Evolutionary conservation across 2,888 invertebrate genomes (phyloP).

Genomic region (Ophraella communa): DNA sequence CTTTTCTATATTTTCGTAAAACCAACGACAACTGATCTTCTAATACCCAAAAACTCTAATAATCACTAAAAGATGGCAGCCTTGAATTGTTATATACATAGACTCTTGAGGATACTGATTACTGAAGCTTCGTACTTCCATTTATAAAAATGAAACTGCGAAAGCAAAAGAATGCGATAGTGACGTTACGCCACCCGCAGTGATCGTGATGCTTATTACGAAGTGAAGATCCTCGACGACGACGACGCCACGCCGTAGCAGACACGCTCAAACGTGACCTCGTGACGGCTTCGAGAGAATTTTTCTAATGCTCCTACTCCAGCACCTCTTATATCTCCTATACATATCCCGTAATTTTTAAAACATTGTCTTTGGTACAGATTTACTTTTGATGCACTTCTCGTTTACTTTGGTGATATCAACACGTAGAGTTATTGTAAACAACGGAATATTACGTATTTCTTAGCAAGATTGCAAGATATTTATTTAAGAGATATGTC

Average conservation of each 20-base stretch:
- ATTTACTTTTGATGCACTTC: not conserved
- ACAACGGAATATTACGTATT: not conserved
- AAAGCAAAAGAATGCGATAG: slow-evolving; percentile 38
- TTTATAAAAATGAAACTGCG: slow-evolving; percentile 18
- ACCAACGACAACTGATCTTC: too few species aligned
- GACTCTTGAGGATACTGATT: too few species aligned
- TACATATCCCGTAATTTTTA: slow-evolving; percentile 5
- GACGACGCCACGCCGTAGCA: slow-evolving; percentile 46
- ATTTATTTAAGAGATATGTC: too few species aligned
- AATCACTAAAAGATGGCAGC: too few species aligned
- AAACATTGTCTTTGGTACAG: not conserved
- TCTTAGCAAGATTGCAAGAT: not conserved
- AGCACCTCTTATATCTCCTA: slow-evolving; percentile 18
- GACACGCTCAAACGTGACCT: slow-evolving; percentile 51
- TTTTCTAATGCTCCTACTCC: slow-evolving; percentile 15
- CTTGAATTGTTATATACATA: too few species aligned
- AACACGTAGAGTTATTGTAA: not conserved
- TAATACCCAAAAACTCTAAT: too few species aligned
- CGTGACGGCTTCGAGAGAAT: slow-evolving; percentile 44
- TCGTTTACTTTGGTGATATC: not conserved
- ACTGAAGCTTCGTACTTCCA: too few species aligned
- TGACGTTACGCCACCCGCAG: slow-evolving; percentile 52
- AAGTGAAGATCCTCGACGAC: slow-evolving; percentile 42
- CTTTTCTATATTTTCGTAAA: too few species aligned
- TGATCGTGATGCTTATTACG: slow-evolving; percentile 54